Conservation (phyloP, 2,888 invertebrate genomes). For the Metacarcinus magister region DNA sequence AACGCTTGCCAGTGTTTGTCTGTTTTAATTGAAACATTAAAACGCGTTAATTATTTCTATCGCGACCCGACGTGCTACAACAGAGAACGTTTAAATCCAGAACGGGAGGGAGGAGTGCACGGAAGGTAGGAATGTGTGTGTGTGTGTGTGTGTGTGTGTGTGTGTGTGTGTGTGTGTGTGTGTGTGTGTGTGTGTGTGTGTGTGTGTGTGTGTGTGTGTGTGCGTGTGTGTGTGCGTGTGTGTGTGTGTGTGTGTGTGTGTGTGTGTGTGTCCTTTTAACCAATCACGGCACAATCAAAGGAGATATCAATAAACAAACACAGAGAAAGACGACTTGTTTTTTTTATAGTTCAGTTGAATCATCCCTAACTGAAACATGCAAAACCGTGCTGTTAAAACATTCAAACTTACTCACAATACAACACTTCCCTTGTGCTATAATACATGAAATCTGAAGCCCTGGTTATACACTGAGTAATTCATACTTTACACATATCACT, state of each 20-base stretch:
- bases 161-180: slow-evolving; percentile 69
- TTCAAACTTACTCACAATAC: not conserved
- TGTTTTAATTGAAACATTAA: slow-evolving; percentile 51
- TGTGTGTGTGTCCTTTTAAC: slow-evolving; percentile 54
- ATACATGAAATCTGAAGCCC: not conserved
- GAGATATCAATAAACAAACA: not conserved
- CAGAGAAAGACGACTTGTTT: not conserved
- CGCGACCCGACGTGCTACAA: slow-evolving; percentile 39
- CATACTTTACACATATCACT: not conserved
- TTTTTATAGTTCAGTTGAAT: not conserved
- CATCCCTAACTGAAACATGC: not conserved
- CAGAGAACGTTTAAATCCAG: slow-evolving; percentile 30
- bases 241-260: slow-evolving; percentile 68
- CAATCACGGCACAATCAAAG: not conserved
- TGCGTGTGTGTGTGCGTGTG: slow-evolving; percentile 68
- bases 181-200: slow-evolving; percentile 68
- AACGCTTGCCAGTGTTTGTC: slow-evolving; percentile 41
- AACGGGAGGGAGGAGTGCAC: not conserved
- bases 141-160: slow-evolving; percentile 70
- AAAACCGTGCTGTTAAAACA: not conserved
- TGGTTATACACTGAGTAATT: not conserved
- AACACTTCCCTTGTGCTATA: not conserved
- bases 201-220: slow-evolving; percentile 70
- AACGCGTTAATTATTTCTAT: slow-evolving; percentile 49
- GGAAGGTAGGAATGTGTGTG: slow-evolving; percentile 54